Base-by-base conservation (phyloP, 2,797 vertebrate genomes). In the Chaetophractus vellerosus region DNA sequence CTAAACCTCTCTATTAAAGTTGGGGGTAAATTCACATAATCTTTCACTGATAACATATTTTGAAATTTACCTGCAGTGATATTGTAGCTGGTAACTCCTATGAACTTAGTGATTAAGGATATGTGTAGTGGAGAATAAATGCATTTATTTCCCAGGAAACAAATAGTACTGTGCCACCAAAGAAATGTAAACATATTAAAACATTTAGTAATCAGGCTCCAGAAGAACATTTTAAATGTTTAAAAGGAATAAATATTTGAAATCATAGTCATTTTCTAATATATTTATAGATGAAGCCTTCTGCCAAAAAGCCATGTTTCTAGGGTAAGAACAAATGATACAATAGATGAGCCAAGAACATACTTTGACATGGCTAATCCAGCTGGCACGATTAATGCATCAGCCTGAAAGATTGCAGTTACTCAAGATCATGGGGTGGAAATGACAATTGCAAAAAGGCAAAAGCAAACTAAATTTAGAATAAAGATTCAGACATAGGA, bases 131-230 rank as follows among this genome's bases (percentile, higher is more conserved):
- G 93, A 96, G 92, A 97, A 92, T 94, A 98, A 98, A 96, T 97
- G 91, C 97, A 97, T 98, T 98, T 98, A 98, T 98, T 98, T 98
- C 98, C 98, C 98, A 98, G 98, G 98, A 98, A 98, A 98, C 98
- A 98, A 98, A 98, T 96, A 97, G 97, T 97, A 96, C 95, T 97
- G 94, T 98, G 96, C 82, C 96, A 97, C 95, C 88, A 95, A 98
- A 98, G 97, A 98, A 98, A 98, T 98, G 97, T 98, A 95, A 98
- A 98, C 98, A 98, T 97, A 97, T 98, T 98, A 98, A 98, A 98
- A 98, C 98, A 98, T 98, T 98, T 98, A 98, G 94, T 98, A 98
- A 98, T 98, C 98, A 98, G 97, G 91, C 92, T 97, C 97, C 97
- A 97, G 96, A 97, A 98, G 98, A 98, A 98, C 97, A 95, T 96